phyloP scores from a whole-genome alignment of 2,113 vertebrate genomes.

The Onychorhynchus coronatus region DNA sequence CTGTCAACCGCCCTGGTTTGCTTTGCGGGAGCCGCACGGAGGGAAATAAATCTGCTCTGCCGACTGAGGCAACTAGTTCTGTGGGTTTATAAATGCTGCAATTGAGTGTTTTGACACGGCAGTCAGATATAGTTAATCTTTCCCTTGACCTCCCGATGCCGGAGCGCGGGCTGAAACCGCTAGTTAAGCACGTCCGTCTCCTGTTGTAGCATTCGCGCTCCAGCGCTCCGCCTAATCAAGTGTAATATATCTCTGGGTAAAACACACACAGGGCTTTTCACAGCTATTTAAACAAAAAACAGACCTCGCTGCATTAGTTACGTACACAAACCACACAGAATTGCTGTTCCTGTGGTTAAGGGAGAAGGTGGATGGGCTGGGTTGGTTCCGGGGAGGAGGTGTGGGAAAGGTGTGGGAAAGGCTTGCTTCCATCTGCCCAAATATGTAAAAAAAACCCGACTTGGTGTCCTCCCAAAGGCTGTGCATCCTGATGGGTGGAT shows the following conservation, averaged over 20 bases:
- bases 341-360: neutral
- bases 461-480: neutral
- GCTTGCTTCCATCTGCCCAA: neutral
- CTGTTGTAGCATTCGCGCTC: conserved; percentile 64
- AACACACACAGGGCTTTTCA: conserved; percentile 65
- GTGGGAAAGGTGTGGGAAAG: conserved; percentile 27
- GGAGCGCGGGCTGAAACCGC: neutral
- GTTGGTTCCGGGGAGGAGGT: neutral
- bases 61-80: neutral
- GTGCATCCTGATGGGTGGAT: neutral
- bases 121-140: conserved; percentile 68
- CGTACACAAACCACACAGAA: neutral
- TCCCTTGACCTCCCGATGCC: conserved; percentile 43
- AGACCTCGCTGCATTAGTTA: neutral
- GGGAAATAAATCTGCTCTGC: conserved; percentile 45
- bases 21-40: rapidly evolving
- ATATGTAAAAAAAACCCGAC: neutral
- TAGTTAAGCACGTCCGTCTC: conserved; percentile 54
- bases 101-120: conserved; percentile 62
- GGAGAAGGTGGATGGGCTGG: neutral
- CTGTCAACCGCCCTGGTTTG: neutral
- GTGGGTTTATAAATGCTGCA: conserved; percentile 60
- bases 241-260: conserved; percentile 66
- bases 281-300: conserved; percentile 64
- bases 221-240: conserved; percentile 68